phyloP scores from a whole-genome alignment of 2,113 vertebrate species.

The Xyrauchen texanus region DNA sequence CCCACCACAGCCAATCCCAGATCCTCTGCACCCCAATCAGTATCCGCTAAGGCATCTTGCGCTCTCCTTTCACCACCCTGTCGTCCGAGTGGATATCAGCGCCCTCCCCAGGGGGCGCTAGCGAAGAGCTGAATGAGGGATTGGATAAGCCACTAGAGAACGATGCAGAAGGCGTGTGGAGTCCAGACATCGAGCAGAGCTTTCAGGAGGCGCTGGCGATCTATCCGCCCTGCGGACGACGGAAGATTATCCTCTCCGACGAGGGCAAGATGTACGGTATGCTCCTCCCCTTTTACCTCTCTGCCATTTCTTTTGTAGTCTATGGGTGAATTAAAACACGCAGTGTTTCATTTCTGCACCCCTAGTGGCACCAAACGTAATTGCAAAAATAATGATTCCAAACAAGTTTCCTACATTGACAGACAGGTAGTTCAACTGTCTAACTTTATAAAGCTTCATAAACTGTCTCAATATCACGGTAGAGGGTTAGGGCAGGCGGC shows the following conservation, averaged over 20 bases:
- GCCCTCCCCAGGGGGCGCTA: slow-evolving; percentile 93
- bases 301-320: not conserved
- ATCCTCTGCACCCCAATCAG: slow-evolving; percentile 18
- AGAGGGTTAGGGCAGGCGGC: slow-evolving; percentile 58
- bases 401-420: too few species aligned
- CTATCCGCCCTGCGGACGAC: slow-evolving; percentile 84
- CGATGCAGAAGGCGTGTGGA: slow-evolving; percentile 96
- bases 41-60: not conserved
- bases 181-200: slow-evolving; percentile 97
- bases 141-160: slow-evolving; percentile 97
- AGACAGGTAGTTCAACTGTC: slow-evolving; percentile 44
- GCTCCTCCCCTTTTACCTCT: slow-evolving; percentile 50
- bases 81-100: slow-evolving; percentile 83
- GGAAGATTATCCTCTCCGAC: slow-evolving; percentile 87
- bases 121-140: slow-evolving; percentile 81
- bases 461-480: slow-evolving; percentile 62
- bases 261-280: slow-evolving; percentile 96
- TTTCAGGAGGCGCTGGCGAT: slow-evolving; percentile 88
- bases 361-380: too few species aligned
- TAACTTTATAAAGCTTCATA: slow-evolving; percentile 67
- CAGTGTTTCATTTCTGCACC: too few species aligned
- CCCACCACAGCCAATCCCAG: not conserved
- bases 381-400: too few species aligned
- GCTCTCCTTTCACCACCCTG: slow-evolving; percentile 69
- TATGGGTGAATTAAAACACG: too few species aligned